Evolutionary conservation across 2,113 vertebrate species (phyloP).

Genomic region (Bolborhynchus lineola): DNA sequence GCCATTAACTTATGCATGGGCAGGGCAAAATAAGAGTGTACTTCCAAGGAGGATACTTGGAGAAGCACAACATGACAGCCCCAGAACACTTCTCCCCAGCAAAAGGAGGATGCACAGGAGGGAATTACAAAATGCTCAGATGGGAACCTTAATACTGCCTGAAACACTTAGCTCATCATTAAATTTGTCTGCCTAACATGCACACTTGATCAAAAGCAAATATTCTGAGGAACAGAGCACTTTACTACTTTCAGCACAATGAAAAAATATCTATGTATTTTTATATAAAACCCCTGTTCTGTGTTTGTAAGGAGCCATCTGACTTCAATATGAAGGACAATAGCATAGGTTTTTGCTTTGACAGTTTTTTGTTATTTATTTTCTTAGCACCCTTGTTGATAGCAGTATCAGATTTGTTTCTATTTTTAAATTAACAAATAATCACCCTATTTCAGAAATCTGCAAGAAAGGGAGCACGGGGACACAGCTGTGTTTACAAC

Average conservation of each 20-base stretch:
- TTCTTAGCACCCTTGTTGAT: neutral
- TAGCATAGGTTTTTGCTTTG: neutral
- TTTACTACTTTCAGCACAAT: neutral
- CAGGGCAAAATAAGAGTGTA: neutral
- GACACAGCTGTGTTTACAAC: slow-evolving; percentile 8
- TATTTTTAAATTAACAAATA: slow-evolving; percentile 7
- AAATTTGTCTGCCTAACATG: neutral
- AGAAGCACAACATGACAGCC: rapidly evolving
- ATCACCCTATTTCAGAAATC: neutral
- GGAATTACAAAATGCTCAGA: neutral
- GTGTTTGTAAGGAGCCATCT: neutral
- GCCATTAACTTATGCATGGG: neutral
- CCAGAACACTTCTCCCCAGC: neutral
- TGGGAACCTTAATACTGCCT: neutral
- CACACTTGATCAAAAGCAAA: neutral
- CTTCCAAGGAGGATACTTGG: neutral
- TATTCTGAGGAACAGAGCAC: neutral
- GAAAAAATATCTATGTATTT: neutral
- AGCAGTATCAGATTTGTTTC: neutral
- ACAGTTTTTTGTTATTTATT: neutral
- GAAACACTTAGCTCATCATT: neutral
- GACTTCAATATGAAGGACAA: neutral
- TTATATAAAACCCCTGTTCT: neutral
- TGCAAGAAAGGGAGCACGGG: neutral
- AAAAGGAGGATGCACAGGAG: neutral